A percentile compares a stretch with the other conserved stretches of the same genome.
These are phyloP conservation scores for Poecilia picta DNA, from an alignment of 2,797 vertebrate species.

Conservation along the genomic window DNA sequence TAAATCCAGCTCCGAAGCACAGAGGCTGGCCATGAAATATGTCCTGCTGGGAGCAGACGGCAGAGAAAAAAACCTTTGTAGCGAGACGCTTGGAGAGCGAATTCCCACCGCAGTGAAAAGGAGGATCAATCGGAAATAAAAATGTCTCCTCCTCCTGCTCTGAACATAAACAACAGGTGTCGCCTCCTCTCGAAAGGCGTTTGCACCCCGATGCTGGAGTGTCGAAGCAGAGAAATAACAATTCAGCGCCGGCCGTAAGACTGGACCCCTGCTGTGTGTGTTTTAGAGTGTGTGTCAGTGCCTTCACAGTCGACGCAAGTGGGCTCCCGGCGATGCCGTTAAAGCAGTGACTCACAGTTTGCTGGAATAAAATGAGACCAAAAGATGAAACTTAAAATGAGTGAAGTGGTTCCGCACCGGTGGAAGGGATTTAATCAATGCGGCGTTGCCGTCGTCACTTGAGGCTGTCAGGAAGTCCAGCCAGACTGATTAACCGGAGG, in stretches of 20 bases:
- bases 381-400: conserved; percentile 35
- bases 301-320: conserved; percentile 10
- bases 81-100: conserved; percentile 14
- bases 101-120: conserved; percentile 27
- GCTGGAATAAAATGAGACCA: conserved; percentile 28
- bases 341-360: conserved; percentile 1
- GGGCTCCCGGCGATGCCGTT: neutral
- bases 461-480: conserved; percentile 40
- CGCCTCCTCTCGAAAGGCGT: conserved; percentile 21
- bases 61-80: conserved; percentile 6
- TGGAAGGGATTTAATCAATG: conserved; percentile 39
- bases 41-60: conserved; percentile 48
- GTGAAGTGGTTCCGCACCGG: conserved; percentile 46
- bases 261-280: conserved; percentile 2
- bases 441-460: conserved; percentile 22
- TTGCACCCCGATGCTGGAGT: conserved; percentile 5
- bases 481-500: conserved; percentile 22
- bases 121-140: conserved; percentile 21
- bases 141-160: conserved; percentile 26
- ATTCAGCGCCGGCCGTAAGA: neutral
- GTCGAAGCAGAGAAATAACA: conserved; percentile 1
- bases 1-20: conserved; percentile 1
- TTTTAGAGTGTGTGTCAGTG: conserved; percentile 11
- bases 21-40: conserved; percentile 14
- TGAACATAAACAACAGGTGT: conserved; percentile 34